phyloP scores from a whole-genome alignment of 2,113 vertebrate genomes.

The Todiramphus chloris region DNA sequence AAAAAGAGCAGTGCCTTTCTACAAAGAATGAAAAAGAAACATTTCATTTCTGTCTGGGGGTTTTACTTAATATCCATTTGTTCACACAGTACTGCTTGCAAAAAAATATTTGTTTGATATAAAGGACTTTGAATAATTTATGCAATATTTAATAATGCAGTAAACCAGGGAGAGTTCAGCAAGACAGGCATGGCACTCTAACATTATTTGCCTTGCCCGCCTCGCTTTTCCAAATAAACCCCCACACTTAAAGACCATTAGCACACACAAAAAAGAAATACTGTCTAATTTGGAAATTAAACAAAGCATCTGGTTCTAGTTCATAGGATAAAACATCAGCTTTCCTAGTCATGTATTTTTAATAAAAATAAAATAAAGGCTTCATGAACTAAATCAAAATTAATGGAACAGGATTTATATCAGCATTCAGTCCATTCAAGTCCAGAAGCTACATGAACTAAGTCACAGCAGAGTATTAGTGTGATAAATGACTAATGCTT shows the following conservation, averaged over 20 bases:
- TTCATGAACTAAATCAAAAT: background rate
- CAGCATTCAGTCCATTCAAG: background rate
- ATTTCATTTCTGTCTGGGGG: conserved; percentile 2
- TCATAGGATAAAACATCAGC: background rate
- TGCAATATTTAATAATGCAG: conserved; percentile 89
- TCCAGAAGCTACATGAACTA: background rate
- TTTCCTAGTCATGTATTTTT: conserved; percentile 20
- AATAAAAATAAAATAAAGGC: background rate
- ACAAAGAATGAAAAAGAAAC: background rate
- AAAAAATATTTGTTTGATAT: conserved; percentile 79
- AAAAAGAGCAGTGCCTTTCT: background rate
- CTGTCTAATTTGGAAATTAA: conserved; percentile 56
- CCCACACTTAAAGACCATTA: conserved; percentile 34
- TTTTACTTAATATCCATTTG: conserved; percentile 43
- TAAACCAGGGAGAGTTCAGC: conserved; percentile 78
- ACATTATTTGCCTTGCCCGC: conserved; percentile 71
- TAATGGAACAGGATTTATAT: conserved; percentile 7
- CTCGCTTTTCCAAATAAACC: conserved; percentile 54
- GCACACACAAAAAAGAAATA: background rate
- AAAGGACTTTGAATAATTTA: conserved; percentile 85
- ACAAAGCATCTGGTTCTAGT: conserved; percentile 5
- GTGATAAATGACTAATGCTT: conserved; percentile 8
- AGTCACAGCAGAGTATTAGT: background rate
- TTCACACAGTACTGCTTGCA: conserved; percentile 77
- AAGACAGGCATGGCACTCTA: conserved; percentile 72